Evolutionary conservation across 2,113 vertebrate species (phyloP).

Genomic region (Dolichallabes microphthalmus): DNA sequence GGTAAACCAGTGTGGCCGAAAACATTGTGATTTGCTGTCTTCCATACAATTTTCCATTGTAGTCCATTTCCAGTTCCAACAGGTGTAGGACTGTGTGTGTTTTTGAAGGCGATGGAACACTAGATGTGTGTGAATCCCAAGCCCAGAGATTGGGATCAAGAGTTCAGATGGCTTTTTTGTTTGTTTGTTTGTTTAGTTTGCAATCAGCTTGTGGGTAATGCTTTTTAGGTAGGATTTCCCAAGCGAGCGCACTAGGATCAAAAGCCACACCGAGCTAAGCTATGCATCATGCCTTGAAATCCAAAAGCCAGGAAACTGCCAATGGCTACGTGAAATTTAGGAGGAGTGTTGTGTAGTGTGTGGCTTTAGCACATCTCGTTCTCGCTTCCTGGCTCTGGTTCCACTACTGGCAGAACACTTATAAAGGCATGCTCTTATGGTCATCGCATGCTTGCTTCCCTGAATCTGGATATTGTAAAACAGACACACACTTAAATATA

Average conservation of each 20-base stretch:
- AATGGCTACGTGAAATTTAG: conserved; percentile 27
- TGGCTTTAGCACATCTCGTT: conserved; percentile 26
- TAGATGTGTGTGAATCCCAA: not conserved
- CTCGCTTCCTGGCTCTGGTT: conserved; percentile 22
- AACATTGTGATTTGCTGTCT: conserved; percentile 7
- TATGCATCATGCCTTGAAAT: conserved; percentile 58
- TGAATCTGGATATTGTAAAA: conserved; percentile 19
- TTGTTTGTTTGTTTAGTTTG: conserved; percentile 57
- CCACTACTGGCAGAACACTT: conserved; percentile 20
- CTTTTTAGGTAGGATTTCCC: conserved; percentile 57
- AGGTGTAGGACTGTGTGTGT: conserved; percentile 52
- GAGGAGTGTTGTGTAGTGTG: conserved; percentile 14
- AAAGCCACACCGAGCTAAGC: conserved; percentile 62
- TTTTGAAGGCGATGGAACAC: conserved; percentile 1
- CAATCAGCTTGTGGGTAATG: conserved; percentile 62
- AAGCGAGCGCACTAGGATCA: conserved; percentile 60
- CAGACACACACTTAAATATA: not conserved
- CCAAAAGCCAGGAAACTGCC: conserved; percentile 63
- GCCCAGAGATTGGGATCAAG: not conserved
- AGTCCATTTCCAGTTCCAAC: conserved; percentile 25
- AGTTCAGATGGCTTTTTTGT: conserved; percentile 56
- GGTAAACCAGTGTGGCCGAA: not conserved
- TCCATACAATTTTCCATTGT: conserved; percentile 10
- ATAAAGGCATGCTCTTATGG: conserved; percentile 24
- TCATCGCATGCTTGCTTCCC: conserved; percentile 14